phyloP scores from a whole-genome alignment of 2,797 vertebrate species.

The Sebastes taczanowskii region DNA sequence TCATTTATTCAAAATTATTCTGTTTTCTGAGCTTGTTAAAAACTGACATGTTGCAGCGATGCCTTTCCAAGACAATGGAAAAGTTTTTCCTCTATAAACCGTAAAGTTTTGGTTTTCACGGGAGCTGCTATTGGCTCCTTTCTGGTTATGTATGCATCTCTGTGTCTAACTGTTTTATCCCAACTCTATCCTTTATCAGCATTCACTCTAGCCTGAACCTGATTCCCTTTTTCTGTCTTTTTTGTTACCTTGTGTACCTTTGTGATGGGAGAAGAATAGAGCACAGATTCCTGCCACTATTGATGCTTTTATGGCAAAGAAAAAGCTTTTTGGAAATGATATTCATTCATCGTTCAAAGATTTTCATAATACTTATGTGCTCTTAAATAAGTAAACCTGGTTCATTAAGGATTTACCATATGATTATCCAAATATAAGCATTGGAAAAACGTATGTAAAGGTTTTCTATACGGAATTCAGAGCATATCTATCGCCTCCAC shows the following conservation, averaged over 20 bases:
- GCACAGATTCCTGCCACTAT: not conserved
- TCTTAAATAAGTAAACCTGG: not conserved
- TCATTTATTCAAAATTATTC: not conserved
- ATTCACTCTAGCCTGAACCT: no score
- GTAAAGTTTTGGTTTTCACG: not conserved
- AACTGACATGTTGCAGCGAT: not conserved
- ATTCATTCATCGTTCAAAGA: not conserved
- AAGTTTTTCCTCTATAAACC: not conserved
- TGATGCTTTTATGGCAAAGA: not conserved
- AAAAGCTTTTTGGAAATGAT: not conserved
- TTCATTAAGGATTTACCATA: not conserved
- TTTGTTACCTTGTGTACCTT: not conserved
- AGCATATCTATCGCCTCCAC: no score
- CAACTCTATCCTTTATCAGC: no score
- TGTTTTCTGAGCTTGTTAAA: not conserved
- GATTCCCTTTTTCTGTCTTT: not conserved
- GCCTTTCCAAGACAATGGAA: not conserved
- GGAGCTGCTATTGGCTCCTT: not conserved
- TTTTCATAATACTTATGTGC: not conserved
- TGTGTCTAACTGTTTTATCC: no score
- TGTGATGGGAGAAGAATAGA: not conserved
- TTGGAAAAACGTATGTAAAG: accelerated
- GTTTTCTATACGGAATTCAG: no score
- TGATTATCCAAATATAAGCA: not conserved
- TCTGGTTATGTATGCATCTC: no score